Base-by-base conservation (phyloP, 2,797 vertebrate species). In the Adrianichthys oophorus region DNA sequence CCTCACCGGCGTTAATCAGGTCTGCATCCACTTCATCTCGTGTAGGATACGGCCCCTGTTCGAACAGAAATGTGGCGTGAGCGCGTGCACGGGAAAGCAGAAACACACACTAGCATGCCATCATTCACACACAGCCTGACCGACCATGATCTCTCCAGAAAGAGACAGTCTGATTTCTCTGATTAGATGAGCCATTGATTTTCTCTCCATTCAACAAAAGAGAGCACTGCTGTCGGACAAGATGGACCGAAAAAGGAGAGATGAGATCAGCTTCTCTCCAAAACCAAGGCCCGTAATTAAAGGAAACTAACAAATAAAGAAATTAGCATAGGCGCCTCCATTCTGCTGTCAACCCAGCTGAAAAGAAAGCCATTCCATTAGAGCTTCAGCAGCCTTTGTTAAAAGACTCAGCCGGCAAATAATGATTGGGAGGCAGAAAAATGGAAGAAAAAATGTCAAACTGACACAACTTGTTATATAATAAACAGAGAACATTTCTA, bases 1-100 rank as follows among this genome's bases (percentile, higher is more conserved):
- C 16, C 81, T 93, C 90, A 98, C 97, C 97, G 67, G 97, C 98
- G 52, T 99, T 99, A 79, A 99, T 99, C 53, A 99, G 93, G 75
- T 99, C 98, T 65, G 98, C 93, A 79, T 98, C 98, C 40, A 96
- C 95, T 68, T 92, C 91, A 5, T 83, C 88, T 69, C 95, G 92
- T 29, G 90, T 76, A n/a, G 97, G 98, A 70, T 99, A 99, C 0
- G 98, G 97, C 57, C 97, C 98, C 98, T 98, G 74, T 41, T 12
- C 64, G 86, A 15, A 72, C 45, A 87, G 41, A 68, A 59, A 72
- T 37, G 4, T 52, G 58, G 21, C 61, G 56, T 41, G 50, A 78
- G 42, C 29, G 49, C 16, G 59, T 56, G 64, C 62, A 65, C 48
- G 53, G 43, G 41, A 1, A 1, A 12, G n/a, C 47, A 58, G 16